phyloP scores from a whole-genome alignment of 2,888 invertebrate genomes.

The Eurytoma californica region DNA sequence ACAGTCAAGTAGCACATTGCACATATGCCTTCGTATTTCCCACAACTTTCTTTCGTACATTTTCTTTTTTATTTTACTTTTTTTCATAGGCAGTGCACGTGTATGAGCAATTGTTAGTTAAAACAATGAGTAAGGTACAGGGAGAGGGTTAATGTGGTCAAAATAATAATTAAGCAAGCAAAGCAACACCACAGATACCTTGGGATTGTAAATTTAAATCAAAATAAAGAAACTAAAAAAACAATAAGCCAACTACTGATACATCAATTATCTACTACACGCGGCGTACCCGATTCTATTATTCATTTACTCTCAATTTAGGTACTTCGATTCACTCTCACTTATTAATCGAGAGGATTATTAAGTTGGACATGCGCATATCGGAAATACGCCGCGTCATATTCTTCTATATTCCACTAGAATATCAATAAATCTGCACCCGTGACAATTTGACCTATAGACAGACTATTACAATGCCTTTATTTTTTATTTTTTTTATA shows the following conservation, averaged over 20 bases:
- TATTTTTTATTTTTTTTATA: background rate
- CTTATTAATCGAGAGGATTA: background rate
- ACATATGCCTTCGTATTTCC: constrained; percentile 54
- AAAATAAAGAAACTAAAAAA: constrained; percentile 59
- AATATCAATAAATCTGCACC: constrained; percentile 50
- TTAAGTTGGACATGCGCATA: background rate
- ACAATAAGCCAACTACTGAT: constrained; percentile 57
- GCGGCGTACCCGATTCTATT: constrained; percentile 39
- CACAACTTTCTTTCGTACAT: constrained; percentile 13
- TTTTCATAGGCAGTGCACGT: constrained; percentile 66
- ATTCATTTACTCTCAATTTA: background rate
- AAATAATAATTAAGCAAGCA: constrained; percentile 70
- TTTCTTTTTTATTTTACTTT: constrained; percentile 36
- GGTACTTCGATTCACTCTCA: background rate
- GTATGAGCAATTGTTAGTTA: constrained; percentile 67
- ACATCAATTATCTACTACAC: constrained; percentile 50
- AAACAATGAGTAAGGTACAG: constrained; percentile 70
- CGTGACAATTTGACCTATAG: constrained; percentile 61
- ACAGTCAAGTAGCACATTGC: constrained; percentile 57
- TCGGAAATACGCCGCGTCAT: constrained; percentile 43
- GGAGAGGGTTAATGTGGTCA: constrained; percentile 75
- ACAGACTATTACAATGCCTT: background rate
- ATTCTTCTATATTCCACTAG: background rate
- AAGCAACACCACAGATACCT: constrained; percentile 67
- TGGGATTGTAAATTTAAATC: constrained; percentile 47